Conservation (phyloP, 2,888 invertebrate species). For the Biston stratarius region DNA sequence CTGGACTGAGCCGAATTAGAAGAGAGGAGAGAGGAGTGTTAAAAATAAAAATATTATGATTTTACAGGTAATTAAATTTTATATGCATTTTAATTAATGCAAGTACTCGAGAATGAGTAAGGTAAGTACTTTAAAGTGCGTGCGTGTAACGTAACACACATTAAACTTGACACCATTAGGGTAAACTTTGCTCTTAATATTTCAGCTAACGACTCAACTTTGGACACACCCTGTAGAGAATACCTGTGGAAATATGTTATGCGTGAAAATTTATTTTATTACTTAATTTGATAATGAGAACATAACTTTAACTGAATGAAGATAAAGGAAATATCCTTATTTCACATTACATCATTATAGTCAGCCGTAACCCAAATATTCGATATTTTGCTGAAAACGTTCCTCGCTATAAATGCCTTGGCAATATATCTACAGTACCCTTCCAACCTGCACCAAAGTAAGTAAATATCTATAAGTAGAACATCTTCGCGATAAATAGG, state of each 20-base stretch:
- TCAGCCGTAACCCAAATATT: no score
- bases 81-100: neutral
- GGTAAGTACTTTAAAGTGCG: slow-evolving; percentile 1
- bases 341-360: neutral
- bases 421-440: no score
- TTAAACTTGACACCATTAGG: slow-evolving; percentile 71
- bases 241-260: slow-evolving; percentile 56
- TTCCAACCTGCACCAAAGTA: no score
- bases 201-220: slow-evolving; percentile 77
- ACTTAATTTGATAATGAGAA: slow-evolving; percentile 18
- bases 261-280: slow-evolving; percentile 33
- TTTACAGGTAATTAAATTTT: neutral
- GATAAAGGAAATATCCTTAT: neutral
- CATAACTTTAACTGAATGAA: neutral
- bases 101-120: no score
- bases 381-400: no score
- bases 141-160: slow-evolving; percentile 46
- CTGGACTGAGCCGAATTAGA: no score
- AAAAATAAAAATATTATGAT: no score
- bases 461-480: no score
- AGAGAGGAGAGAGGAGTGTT: no score
- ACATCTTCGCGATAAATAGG: no score
- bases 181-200: slow-evolving; percentile 79
- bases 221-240: slow-evolving; percentile 61
- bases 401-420: no score